These are phyloP conservation scores for Umimayanthus chanpuru DNA, from an alignment of 92 coral and sea anemone species.

Conservation along the genomic window DNA sequence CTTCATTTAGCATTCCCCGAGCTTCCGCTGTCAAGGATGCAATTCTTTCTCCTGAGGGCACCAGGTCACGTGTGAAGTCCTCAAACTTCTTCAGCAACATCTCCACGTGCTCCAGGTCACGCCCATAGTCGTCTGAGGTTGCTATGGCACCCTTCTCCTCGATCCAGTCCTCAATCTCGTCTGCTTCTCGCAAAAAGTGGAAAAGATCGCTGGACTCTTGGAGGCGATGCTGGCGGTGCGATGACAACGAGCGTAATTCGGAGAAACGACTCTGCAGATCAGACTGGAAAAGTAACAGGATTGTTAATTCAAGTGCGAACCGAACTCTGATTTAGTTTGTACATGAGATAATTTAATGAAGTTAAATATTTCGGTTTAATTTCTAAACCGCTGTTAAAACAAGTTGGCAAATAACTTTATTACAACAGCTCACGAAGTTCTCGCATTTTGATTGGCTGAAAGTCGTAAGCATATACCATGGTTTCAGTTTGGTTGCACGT, in stretches of 20 bases:
- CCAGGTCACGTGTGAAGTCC: conserved; percentile 94
- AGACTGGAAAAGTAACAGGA: conserved; percentile 28
- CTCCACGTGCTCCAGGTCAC: conserved; percentile 96
- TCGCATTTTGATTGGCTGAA: neutral
- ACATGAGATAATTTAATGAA: neutral
- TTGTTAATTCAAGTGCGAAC: neutral
- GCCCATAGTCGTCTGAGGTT: conserved; percentile 93
- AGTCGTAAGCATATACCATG: too few relatives aligned
- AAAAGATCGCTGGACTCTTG: conserved; percentile 79
- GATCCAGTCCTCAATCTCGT: conserved; percentile 96
- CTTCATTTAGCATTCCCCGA: conserved; percentile 75
- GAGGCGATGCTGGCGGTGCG: conserved; percentile 75
- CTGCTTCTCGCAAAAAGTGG: conserved; percentile 85
- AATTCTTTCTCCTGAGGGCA: conserved; percentile 88
- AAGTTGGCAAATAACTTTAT: neutral
- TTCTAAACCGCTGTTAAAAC: neutral
- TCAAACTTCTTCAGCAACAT: conserved; percentile 92
- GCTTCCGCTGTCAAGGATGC: conserved; percentile 83
- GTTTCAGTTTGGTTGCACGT: too few relatives aligned
- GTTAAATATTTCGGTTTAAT: neutral
- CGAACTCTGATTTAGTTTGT: too few relatives aligned
- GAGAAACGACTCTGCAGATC: conserved; percentile 71
- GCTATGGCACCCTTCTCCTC: conserved; percentile 82
- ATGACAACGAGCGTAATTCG: conserved; percentile 64
- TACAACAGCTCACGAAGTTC: neutral